Percentiles rank a stretch among this genome's conserved stretches.
Conservation (phyloP, 2,888 invertebrate species). For the Drosophila glabriapex region DNA sequence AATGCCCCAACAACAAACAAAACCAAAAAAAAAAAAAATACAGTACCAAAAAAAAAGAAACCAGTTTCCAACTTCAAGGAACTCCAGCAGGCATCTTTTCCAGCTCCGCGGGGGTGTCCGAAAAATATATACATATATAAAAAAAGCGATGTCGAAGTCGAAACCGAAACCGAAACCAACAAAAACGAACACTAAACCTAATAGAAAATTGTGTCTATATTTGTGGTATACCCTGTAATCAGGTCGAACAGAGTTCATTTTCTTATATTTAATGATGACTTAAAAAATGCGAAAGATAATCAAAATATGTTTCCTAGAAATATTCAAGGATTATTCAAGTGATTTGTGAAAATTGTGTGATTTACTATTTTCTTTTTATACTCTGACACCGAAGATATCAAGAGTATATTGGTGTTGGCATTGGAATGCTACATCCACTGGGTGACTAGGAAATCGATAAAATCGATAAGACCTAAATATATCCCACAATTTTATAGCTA, state of each 20-base stretch:
- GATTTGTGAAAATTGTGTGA: not conserved
- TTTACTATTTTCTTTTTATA: not conserved
- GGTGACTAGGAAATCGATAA: not conserved
- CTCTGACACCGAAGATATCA: not conserved
- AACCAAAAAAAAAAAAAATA: constrained; percentile 28
- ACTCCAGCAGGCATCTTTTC: constrained; percentile 36
- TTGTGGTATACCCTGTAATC: constrained; percentile 11
- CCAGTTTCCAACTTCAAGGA: constrained; percentile 65
- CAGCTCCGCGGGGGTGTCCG: constrained; percentile 58
- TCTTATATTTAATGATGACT: not conserved
- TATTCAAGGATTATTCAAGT: not conserved
- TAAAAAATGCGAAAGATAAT: not conserved
- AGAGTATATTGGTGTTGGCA: not conserved
- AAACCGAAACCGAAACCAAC: constrained; percentile 17
- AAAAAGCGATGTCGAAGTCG: constrained; percentile 3
- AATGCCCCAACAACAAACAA: constrained; percentile 8
- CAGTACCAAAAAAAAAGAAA: constrained; percentile 52
- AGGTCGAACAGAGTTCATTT: not conserved
- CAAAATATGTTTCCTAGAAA: not conserved
- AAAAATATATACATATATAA: constrained; percentile 13
- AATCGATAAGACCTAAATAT: too few species aligned
- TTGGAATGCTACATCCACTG: not conserved
- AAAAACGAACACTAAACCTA: constrained; percentile 21
- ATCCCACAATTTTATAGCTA: not conserved
- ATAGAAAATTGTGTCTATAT: constrained; percentile 29